phyloP scores from a whole-genome alignment of 2,888 invertebrate genomes.

The Xanthia togata region DNA sequence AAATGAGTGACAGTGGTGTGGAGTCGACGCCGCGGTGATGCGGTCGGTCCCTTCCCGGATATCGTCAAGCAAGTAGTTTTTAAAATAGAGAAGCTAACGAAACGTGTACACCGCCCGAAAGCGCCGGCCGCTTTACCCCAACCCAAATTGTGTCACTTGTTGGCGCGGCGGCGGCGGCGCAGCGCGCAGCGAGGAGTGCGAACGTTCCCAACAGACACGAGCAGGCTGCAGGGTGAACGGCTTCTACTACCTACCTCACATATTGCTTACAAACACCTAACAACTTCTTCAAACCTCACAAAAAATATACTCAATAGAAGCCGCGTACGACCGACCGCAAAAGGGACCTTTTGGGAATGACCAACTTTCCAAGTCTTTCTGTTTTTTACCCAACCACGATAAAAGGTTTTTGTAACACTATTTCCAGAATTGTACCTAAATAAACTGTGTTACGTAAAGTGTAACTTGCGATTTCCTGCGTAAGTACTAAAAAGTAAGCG shows the following conservation, averaged over 20 bases:
- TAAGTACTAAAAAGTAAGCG: constrained; percentile 8
- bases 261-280: constrained; percentile 73
- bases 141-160: constrained; percentile 88
- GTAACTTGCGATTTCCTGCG: constrained; percentile 17
- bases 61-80: constrained; percentile 88
- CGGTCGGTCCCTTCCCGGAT: constrained; percentile 89
- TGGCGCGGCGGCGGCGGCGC: constrained; percentile 75
- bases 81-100: constrained; percentile 90
- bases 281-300: constrained; percentile 69
- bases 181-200: constrained; percentile 73
- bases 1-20: constrained; percentile 84
- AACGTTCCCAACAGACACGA: constrained; percentile 72
- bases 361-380: constrained; percentile 71
- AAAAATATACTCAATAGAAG: constrained; percentile 76
- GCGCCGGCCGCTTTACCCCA: constrained; percentile 88
- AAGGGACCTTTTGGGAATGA: constrained; percentile 73
- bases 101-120: constrained; percentile 89
- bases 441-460: constrained; percentile 22
- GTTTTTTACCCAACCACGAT: constrained; percentile 65
- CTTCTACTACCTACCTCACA: constrained; percentile 75
- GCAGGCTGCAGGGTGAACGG: constrained; percentile 80
- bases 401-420: constrained; percentile 51
- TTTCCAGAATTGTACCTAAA: constrained; percentile 32
- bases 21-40: constrained; percentile 81
- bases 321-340: constrained; percentile 70